phyloP scores from a whole-genome alignment of 2,113 vertebrate species.

The Epinephelus fuscoguttatus region DNA sequence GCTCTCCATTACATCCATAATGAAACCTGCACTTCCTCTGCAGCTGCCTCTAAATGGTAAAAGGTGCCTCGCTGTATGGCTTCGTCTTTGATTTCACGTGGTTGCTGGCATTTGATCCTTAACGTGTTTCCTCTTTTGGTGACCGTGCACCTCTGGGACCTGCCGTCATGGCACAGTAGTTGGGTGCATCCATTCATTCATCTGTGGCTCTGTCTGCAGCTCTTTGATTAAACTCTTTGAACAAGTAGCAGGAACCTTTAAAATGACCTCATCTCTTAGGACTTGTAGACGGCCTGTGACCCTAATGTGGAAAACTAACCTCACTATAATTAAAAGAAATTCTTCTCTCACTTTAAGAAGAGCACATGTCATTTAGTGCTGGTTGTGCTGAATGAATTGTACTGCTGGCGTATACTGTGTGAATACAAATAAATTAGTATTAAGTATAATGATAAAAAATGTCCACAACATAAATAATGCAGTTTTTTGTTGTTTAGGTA shows the following conservation, averaged over 20 bases:
- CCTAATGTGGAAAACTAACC: conserved; percentile 53
- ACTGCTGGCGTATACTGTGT: too few species aligned
- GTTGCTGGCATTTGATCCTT: conserved; percentile 84
- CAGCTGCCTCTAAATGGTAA: conserved; percentile 82
- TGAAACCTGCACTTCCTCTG: conserved; percentile 77
- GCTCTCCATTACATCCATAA: conserved; percentile 82
- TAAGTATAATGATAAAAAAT: too few species aligned
- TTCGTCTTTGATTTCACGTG: conserved; percentile 79
- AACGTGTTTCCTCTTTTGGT: conserved; percentile 65
- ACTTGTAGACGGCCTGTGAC: conserved; percentile 47
- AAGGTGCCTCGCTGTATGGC: conserved; percentile 69
- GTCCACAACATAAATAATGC: too few species aligned
- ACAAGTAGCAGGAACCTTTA: conserved; percentile 62
- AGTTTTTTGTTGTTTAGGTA: too few species aligned
- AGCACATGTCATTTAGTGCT: conserved; percentile 25
- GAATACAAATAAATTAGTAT: too few species aligned
- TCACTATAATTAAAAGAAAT: conserved; percentile 41
- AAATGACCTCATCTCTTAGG: conserved; percentile 38
- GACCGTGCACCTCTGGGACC: conserved; percentile 65
- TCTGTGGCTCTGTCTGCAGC: conserved; percentile 58
- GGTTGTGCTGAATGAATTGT: conserved; percentile 7
- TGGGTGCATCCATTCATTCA: conserved; percentile 38
- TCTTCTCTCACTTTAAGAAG: conserved; percentile 1
- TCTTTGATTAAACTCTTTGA: conserved; percentile 75
- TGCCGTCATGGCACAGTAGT: conserved; percentile 44